These are phyloP conservation scores for Machaerirhynchus nigripectus DNA, from an alignment of 2,113 vertebrate genomes.

Conservation along the genomic window DNA sequence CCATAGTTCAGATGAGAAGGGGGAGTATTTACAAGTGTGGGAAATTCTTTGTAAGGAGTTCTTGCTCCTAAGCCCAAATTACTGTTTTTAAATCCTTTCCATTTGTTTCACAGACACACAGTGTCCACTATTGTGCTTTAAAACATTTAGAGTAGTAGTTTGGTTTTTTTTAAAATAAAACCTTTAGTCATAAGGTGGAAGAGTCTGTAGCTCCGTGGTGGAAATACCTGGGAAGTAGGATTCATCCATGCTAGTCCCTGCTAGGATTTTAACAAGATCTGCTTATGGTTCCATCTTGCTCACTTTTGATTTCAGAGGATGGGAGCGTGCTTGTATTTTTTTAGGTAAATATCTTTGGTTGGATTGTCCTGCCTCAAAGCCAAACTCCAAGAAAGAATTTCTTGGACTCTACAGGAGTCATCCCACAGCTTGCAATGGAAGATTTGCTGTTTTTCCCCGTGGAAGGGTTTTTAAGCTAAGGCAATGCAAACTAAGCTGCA, in stretches of 20 bases:
- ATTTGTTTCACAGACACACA: background rate
- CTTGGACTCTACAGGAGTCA: background rate
- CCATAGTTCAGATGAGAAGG: background rate
- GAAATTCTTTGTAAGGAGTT: background rate
- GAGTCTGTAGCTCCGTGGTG: background rate
- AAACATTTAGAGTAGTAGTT: background rate
- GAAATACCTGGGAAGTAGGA: background rate
- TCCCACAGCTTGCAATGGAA: background rate
- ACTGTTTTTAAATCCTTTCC: conserved; percentile 1
- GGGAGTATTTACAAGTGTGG: background rate
- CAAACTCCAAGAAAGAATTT: background rate
- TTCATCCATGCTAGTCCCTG: background rate
- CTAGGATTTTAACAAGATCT: background rate
- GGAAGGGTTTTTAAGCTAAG: background rate
- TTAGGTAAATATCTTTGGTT: background rate
- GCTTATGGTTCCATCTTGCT: background rate
- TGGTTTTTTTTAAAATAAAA: background rate
- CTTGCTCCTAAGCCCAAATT: background rate
- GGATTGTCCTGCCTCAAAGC: background rate
- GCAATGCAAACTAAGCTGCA: background rate
- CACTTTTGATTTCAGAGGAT: background rate
- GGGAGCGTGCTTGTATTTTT: background rate
- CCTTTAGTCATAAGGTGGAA: background rate
- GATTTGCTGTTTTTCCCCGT: background rate
- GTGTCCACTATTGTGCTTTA: background rate